Conservation (phyloP, 2,113 vertebrate genomes). For the Corythornis madagascariensis region DNA sequence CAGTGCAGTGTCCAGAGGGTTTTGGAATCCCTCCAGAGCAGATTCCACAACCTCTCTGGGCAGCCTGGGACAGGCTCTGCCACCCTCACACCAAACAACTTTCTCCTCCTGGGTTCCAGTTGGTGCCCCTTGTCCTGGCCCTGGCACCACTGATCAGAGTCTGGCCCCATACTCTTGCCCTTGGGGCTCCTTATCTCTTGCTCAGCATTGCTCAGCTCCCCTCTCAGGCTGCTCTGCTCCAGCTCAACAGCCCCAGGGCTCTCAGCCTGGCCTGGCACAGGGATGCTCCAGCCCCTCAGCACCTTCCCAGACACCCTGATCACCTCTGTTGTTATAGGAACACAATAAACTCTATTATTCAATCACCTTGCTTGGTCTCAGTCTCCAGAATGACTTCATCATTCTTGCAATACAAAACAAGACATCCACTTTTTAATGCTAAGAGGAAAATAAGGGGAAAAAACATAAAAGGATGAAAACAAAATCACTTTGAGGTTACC, state of each 20-base stretch:
- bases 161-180: too few relatives aligned
- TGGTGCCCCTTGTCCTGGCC: too few relatives aligned
- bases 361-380: not conserved
- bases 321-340: not conserved
- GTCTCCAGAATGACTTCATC: not conserved
- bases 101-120: not conserved
- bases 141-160: too few relatives aligned
- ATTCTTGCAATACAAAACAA: not conserved
- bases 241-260: too few relatives aligned
- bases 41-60: too few relatives aligned
- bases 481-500: not conserved
- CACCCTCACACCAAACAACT: not conserved
- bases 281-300: not conserved
- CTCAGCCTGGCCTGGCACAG: not conserved
- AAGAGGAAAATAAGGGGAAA: not conserved
- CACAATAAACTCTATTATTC: not conserved
- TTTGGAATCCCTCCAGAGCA: too few relatives aligned
- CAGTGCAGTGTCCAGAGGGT: too few relatives aligned
- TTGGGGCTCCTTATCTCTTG: too few relatives aligned
- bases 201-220: too few relatives aligned
- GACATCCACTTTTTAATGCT: not conserved
- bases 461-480: not conserved
- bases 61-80: too few relatives aligned
- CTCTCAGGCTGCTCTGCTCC: too few relatives aligned
- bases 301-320: not conserved